Conservation (phyloP, 1,140 invertebrate species). For the Aphelenchoides besseyi region DNA sequence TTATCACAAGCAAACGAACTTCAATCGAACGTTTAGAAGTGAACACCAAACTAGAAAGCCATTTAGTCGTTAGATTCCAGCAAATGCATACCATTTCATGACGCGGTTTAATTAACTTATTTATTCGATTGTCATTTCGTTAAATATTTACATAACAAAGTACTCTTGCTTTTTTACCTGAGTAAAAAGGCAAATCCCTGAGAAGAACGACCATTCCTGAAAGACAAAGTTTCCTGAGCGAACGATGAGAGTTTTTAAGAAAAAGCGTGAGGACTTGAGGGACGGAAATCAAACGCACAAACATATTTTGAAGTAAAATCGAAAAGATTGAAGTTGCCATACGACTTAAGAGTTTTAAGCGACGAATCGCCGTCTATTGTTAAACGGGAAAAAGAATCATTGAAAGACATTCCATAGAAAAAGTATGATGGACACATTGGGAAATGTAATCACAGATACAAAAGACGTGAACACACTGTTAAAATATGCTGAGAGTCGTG, state of each 20-base stretch:
- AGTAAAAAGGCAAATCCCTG: conserved; percentile 9
- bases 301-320: neutral
- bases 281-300: neutral
- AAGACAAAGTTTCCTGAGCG: conserved; percentile 4
- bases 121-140: neutral
- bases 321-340: too few species aligned
- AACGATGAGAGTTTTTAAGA: neutral
- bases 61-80: too few species aligned
- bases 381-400: neutral
- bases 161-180: conserved; percentile 8
- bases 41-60: too few species aligned
- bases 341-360: too few species aligned
- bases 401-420: neutral
- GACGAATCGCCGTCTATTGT: neutral
- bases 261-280: neutral
- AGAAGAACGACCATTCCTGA: conserved; percentile 1
- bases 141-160: conserved; percentile 2
- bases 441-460: neutral
- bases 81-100: too few species aligned
- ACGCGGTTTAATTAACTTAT: neutral
- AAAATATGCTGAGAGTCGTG: too few species aligned
- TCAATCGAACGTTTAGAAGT: too few species aligned
- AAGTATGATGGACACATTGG: neutral
- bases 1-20: too few species aligned
- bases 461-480: neutral